Percentiles rank a stretch among this genome's conserved stretches.
Conservation (phyloP, 2,113 vertebrate species). For the Mobula hypostoma region DNA sequence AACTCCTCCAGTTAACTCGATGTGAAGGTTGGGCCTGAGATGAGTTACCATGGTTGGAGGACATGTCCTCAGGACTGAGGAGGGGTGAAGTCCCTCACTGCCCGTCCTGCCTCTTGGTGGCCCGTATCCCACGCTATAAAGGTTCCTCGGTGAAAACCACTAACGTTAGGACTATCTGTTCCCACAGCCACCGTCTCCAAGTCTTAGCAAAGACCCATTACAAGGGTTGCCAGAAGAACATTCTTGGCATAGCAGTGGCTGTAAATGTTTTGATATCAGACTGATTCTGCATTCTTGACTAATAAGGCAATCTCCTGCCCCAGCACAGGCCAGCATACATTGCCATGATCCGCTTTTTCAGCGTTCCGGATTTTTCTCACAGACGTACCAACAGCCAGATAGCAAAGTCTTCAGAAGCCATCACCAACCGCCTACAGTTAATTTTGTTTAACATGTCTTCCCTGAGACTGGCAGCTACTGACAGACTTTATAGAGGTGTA, state of each 20-base stretch:
- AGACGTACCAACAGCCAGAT: not conserved
- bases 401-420: not conserved
- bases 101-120: not conserved
- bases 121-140: not conserved
- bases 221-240: not conserved
- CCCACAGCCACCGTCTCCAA: not conserved
- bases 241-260: not conserved
- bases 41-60: too few relatives aligned
- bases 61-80: too few relatives aligned
- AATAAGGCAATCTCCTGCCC: constrained; percentile 21
- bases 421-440: not conserved
- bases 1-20: too few relatives aligned
- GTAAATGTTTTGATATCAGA: constrained; percentile 3
- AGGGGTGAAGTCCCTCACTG: not conserved
- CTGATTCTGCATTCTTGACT: constrained; percentile 1
- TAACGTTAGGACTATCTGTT: not conserved
- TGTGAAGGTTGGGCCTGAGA: too few relatives aligned
- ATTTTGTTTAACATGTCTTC: not conserved
- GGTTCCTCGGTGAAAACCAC: not conserved
- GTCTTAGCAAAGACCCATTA: not conserved
- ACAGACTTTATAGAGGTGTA: too few relatives aligned
- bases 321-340: not conserved
- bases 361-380: not conserved
- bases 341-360: not conserved
- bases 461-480: too few relatives aligned